phyloP scores from a whole-genome alignment of 2,888 invertebrate species.

The Acronicta psi region DNA sequence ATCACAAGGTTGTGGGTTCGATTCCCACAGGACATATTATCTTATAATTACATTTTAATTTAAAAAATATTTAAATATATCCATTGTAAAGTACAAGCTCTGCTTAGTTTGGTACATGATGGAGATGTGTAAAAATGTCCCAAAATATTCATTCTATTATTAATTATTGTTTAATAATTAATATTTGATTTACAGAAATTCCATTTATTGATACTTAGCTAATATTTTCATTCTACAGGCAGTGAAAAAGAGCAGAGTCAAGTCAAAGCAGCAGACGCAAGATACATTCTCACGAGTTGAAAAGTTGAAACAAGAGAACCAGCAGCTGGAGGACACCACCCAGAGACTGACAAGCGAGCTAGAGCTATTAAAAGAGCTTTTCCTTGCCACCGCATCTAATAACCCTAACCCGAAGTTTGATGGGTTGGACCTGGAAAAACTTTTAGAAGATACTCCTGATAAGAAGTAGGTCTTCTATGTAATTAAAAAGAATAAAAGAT shows the following conservation, averaged over 20 bases:
- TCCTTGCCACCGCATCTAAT: constrained; percentile 41
- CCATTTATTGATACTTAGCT: too few relatives aligned
- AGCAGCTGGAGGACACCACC: constrained; percentile 42
- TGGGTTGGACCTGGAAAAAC: constrained; percentile 39
- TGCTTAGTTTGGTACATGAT: too few relatives aligned
- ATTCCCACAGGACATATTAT: too few relatives aligned
- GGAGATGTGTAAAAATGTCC: too few relatives aligned
- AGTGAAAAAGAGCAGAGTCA: constrained; percentile 50
- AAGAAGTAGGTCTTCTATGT: constrained; percentile 18
- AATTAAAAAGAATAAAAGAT: too few relatives aligned
- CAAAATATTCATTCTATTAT: too few relatives aligned
- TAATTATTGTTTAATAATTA: too few relatives aligned
- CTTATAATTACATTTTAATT: too few relatives aligned
- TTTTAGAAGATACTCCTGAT: constrained; percentile 41
- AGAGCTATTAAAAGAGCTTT: constrained; percentile 40
- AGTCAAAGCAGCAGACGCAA: constrained; percentile 43
- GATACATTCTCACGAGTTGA: constrained; percentile 38
- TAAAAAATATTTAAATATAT: too few relatives aligned
- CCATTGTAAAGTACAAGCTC: too few relatives aligned
- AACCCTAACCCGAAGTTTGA: constrained; percentile 35
- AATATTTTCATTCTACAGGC: constrained; percentile 21
- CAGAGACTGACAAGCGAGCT: constrained; percentile 43
- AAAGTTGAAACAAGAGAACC: constrained; percentile 40
- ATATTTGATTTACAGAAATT: background rate
- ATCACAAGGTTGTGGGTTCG: too few relatives aligned